Evolutionary conservation across 1,140 invertebrate species (phyloP).

Genomic region (Pteromalus puparum): DNA sequence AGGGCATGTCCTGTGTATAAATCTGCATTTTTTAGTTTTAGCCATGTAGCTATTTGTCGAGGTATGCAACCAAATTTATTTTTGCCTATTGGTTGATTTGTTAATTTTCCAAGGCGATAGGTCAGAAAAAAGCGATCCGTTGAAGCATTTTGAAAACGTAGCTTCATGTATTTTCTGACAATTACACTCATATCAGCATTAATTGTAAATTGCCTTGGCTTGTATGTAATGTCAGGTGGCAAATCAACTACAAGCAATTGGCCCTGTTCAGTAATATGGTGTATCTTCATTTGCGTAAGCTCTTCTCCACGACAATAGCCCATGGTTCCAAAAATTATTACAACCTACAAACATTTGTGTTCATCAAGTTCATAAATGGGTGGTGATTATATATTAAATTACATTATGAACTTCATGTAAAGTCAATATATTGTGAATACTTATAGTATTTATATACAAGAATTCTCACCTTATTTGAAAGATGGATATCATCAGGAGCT

Average conservation of each 20-base stretch:
- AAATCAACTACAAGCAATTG: slow-evolving; percentile 23
- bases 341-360: slow-evolving; percentile 27
- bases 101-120: slow-evolving; percentile 32
- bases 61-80: slow-evolving; percentile 45
- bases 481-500: slow-evolving; percentile 1
- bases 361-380: background rate
- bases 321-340: slow-evolving; percentile 35
- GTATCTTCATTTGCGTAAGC: slow-evolving; percentile 10
- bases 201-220: slow-evolving; percentile 37
- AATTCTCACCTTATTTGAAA: slow-evolving; percentile 3
- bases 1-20: slow-evolving; percentile 59
- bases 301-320: slow-evolving; percentile 22
- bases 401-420: background rate
- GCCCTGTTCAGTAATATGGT: slow-evolving; percentile 13
- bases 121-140: slow-evolving; percentile 43
- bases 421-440: background rate
- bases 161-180: slow-evolving; percentile 21
- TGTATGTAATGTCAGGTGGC: slow-evolving; percentile 1
- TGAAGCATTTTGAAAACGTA: slow-evolving; percentile 10
- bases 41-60: slow-evolving; percentile 52
- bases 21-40: slow-evolving; percentile 54
- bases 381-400: background rate
- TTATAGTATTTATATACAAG: background rate
- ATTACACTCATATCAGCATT: slow-evolving; percentile 18
- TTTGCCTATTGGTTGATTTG: slow-evolving; percentile 30